Evolutionary conservation across 2,113 vertebrate genomes (phyloP).

Genomic region (Hystrix cristata): DNA sequence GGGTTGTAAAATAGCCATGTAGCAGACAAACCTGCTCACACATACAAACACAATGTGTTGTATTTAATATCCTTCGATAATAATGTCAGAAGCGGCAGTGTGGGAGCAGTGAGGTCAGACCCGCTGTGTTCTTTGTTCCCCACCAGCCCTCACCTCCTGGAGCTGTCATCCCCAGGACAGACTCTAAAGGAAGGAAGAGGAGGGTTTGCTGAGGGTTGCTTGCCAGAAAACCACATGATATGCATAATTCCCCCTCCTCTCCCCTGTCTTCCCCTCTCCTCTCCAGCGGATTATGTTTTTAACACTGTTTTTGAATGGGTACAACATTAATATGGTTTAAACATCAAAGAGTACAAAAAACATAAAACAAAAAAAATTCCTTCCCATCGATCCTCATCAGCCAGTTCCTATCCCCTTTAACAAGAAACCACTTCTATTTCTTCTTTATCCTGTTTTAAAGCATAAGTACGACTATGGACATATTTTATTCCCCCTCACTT

Average conservation of each 20-base stretch:
- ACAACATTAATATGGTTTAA: constrained; percentile 33
- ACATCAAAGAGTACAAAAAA: not conserved
- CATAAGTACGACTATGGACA: not conserved
- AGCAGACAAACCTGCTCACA: not conserved
- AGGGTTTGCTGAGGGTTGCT: not conserved
- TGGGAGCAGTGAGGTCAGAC: not conserved
- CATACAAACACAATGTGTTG: not conserved
- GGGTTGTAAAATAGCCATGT: not conserved
- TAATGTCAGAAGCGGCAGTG: not conserved
- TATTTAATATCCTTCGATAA: not conserved
- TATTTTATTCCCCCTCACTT: not conserved
- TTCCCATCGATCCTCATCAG: not conserved
- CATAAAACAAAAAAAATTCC: constrained; percentile 26
- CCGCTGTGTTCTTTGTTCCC: too few relatives aligned
- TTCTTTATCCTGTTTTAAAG: constrained; percentile 35
- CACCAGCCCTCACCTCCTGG: not conserved
- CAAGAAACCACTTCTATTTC: not conserved
- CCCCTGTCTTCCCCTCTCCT: not conserved
- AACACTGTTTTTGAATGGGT: not conserved
- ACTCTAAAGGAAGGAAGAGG: not conserved
- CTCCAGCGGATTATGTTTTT: constrained; percentile 13
- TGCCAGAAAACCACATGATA: constrained; percentile 23
- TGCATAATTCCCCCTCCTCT: not conserved
- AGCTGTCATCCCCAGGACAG: not conserved
- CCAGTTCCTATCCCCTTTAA: not conserved